Evolutionary conservation across 1,140 invertebrate species (phyloP), one percentile per base, ranked within the genome.

Genomic region (Saccostrea glomerata): DNA sequence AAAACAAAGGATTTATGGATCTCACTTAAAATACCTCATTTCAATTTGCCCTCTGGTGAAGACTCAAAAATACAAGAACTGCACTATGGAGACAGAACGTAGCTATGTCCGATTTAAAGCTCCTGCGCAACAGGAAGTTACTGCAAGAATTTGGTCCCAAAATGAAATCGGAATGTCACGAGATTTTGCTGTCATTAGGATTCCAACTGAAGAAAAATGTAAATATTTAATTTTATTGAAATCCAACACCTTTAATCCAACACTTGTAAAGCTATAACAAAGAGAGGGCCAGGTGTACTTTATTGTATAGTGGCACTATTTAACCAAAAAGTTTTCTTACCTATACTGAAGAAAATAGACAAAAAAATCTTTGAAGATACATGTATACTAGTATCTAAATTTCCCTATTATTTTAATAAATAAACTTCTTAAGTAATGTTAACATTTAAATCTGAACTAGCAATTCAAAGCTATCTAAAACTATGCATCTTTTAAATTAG

Each of bases 1-100:
- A 30, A 77, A 77, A 77, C 70, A 77, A 77, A 36, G 70, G 70
- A 77, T 77, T 77, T 77, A 77, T 77, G 70, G 70, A 77, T 77
- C 70, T 30, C 70, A 77, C 36, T 77, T 77, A 25, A 25, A 36
- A 30, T 77, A 77, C 25, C 0, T 77, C 13, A 30, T 77, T 15
- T 77, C 70, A 25, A 5, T 77, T 30, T 77, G 70, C 30, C 70
- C 70, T 15, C 30, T 15, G 17, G 30, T 15, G 23, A 30, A 25
- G 15, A 12, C 70, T 30, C 70, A 36, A 9, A 23, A 30, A 73
- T 25, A 3, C 7, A 73, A 23, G 15, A 36, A 77, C 70, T 77
- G 70, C 70, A 77, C 70, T 11, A 17, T 15, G 70, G 70, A 77
- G 30, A 77, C 70, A 30, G 70, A 30, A 77, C 25, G 11, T 12